A percentile compares a stretch with the other conserved stretches of the same genome.
Evolutionary conservation across 2,888 invertebrate species (phyloP).

Genomic region (Apotomis turbidana): DNA sequence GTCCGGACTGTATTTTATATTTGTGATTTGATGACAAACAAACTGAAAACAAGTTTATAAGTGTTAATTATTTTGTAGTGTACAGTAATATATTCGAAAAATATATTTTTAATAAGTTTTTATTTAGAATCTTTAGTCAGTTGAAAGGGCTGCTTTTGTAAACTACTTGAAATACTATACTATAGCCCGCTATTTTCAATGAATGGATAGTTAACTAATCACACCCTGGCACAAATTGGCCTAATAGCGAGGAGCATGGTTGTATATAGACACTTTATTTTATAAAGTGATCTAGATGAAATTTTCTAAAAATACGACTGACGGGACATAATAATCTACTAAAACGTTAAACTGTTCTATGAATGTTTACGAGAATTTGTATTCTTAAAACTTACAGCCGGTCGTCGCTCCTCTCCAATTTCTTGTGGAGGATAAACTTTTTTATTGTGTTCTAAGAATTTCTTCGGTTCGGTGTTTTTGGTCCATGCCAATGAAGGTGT

Average conservation of each 20-base stretch:
- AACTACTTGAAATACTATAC: no score
- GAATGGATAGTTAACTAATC: no score
- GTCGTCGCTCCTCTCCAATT: slow-evolving; percentile 88
- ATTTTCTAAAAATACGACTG: no score
- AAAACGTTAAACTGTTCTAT: background rate
- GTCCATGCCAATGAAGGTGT: slow-evolving; percentile 65
- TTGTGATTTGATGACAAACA: slow-evolving; percentile 92
- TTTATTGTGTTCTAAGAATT: slow-evolving; percentile 88
- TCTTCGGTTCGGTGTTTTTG: slow-evolving; percentile 70
- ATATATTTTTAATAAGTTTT: background rate
- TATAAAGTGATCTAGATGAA: no score
- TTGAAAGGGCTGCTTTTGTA: no score
- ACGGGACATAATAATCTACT: no score
- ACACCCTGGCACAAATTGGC: no score
- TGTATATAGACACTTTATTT: no score
- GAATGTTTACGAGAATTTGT: background rate
- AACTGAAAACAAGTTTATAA: slow-evolving; percentile 84
- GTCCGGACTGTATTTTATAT: slow-evolving; percentile 95
- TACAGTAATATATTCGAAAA: background rate
- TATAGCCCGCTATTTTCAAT: no score
- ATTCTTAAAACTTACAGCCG: slow-evolving; percentile 87
- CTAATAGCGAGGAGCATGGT: no score
- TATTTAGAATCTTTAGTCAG: no score
- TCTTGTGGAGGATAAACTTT: slow-evolving; percentile 91
- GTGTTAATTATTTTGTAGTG: background rate